Evolutionary conservation across 2,113 vertebrate genomes (phyloP), one percentile per base, ranked within the genome.

Genomic region (Silurus glanis): DNA sequence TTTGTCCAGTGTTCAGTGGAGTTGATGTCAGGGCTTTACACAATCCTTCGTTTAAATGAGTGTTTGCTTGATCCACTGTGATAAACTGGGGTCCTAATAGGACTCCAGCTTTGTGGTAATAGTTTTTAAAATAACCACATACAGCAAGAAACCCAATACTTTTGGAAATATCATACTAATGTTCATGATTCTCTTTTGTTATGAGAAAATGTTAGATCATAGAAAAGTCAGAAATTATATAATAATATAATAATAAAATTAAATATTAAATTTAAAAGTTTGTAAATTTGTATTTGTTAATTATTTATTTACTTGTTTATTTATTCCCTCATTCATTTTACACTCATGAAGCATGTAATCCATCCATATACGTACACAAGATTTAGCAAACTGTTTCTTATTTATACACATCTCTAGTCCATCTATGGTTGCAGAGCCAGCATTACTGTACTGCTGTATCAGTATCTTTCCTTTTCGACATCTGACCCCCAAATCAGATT

Each of bases 401-500:
- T 13, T 10, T 45, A 83, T 74, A 45, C 49, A 61, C 1, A 10
- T 74, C 21, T 59, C 0, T 21, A 37, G 21, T 55, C 6, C 67
- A 80, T 58, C 17, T 80, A 61, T 23, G 14, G 47, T 53, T 80
- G 66, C 80, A 59, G 61, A 13, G 45, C 49, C 45, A 85, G 78
- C 80, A 75, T 83, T 76, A 66, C 25, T 53, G 16, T 55, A 12
- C 25, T 64, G 25, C 49, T 83, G 69, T 72, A 75, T 86, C 80
- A 87, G 12, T 86, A 25, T 9, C 58, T 69, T 56, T 79, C 21
- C 21, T 58, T 83, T 83, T 55, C 37, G 58, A 61, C 64, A 56
- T 69, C 67, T 3, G 17, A 59, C 51, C 80, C 37, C 61, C 59
- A 83, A 64, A 76, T 86, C 75, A 86, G 80, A 87, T 87, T 75